phyloP scores from a whole-genome alignment of 2,797 vertebrate species.

The Prunella strophiata region DNA sequence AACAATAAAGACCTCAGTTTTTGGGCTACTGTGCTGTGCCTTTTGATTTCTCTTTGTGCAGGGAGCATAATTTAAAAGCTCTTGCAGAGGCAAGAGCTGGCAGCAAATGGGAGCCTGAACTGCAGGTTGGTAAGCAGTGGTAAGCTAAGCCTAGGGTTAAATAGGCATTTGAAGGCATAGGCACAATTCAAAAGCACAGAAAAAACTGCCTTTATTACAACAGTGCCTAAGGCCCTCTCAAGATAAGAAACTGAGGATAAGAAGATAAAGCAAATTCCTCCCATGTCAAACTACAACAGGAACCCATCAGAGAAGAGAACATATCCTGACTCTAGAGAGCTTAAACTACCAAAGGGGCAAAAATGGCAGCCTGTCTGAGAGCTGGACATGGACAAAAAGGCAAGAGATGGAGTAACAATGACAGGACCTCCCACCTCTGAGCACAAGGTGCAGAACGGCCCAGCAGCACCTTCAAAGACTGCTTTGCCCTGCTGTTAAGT shows the following conservation, averaged over 20 bases:
- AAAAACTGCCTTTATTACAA: neutral
- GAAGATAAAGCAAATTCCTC: neutral
- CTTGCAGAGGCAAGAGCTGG: neutral
- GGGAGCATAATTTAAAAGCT: neutral
- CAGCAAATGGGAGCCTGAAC: neutral
- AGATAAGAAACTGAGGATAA: neutral
- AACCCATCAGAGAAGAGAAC: neutral
- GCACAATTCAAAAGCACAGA: neutral
- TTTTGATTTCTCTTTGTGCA: slow-evolving; percentile 5
- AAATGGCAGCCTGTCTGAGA: neutral
- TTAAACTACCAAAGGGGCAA: neutral
- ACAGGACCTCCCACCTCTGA: neutral
- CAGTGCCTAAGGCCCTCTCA: neutral
- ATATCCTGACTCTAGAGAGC: neutral
- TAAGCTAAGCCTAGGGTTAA: neutral
- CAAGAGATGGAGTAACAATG: neutral
- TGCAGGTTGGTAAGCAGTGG: neutral
- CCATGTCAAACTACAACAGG: neutral
- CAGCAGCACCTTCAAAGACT: neutral
- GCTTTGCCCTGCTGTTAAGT: neutral
- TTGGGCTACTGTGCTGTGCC: neutral
- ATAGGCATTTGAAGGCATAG: neutral
- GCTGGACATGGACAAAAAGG: neutral
- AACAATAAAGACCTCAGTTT: neutral
- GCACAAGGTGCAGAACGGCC: neutral